These are phyloP conservation scores for Fistularia tabacaria DNA, from an alignment of 2,797 vertebrate species.

Conservation along the genomic window DNA sequence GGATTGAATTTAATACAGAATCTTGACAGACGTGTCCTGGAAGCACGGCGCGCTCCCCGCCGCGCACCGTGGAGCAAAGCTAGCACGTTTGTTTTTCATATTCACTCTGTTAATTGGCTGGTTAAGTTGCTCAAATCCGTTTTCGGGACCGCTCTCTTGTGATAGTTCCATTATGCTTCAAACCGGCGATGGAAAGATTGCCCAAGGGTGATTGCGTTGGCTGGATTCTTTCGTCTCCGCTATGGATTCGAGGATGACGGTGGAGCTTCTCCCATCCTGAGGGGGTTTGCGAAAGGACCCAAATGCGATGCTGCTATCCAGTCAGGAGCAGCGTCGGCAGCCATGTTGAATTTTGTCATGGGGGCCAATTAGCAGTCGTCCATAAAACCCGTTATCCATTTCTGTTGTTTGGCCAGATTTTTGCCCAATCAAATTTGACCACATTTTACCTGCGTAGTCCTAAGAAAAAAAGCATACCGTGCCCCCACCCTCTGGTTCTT, in stretches of 20 bases:
- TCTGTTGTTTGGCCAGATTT: slow-evolving; percentile 17
- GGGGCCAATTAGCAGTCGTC: no score
- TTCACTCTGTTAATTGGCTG: slow-evolving; percentile 79
- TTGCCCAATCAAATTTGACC: not conserved
- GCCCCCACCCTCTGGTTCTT: no score
- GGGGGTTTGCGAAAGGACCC: slow-evolving; percentile 73
- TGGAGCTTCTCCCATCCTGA: slow-evolving; percentile 60
- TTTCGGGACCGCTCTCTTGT: slow-evolving; percentile 41
- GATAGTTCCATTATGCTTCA: no score
- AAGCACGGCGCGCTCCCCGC: slow-evolving; percentile 69
- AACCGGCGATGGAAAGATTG: no score
- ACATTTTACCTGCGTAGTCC: no score
- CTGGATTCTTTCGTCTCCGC: slow-evolving; percentile 55
- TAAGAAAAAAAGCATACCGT: no score
- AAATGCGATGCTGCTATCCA: slow-evolving; percentile 69
- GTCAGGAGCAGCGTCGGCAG: slow-evolving; percentile 64
- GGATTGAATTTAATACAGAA: slow-evolving; percentile 87
- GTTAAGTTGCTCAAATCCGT: slow-evolving; percentile 77
- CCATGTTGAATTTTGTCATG: slow-evolving; percentile 61
- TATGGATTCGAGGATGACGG: slow-evolving; percentile 42
- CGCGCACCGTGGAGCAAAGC: slow-evolving; percentile 73
- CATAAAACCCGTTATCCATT: slow-evolving; percentile 17
- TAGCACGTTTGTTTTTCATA: slow-evolving; percentile 76
- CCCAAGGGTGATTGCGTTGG: slow-evolving; percentile 47
- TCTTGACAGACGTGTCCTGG: slow-evolving; percentile 92